Base-by-base conservation (phyloP, 1,140 invertebrate species). In the Potamilus streckersoni region DNA sequence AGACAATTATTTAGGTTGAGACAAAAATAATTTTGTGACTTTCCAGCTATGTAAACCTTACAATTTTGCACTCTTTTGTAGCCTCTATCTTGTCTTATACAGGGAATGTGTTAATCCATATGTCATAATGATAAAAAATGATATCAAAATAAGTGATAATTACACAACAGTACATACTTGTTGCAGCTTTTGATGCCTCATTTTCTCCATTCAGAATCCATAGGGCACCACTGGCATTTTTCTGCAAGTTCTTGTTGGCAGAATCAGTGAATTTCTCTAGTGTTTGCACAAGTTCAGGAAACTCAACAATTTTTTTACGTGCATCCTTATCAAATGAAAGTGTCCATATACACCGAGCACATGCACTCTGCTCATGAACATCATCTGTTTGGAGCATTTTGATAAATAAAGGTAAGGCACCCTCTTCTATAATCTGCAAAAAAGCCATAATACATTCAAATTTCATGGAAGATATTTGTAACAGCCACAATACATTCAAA, bases 161-260 rank as follows among this genome's bases (percentile, higher is more conserved):
- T 38, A 38, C 38, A 11, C 38, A 49, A 49, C 3, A 17, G 38
- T 19, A 80, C 82, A 75, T 76, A 83, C 83, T 78, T 20, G 62
- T 70, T 74, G 80, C 38, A 49, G 38, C 73, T 68, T 77, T 83
- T 58, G 80, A 74, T 49, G 83, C 80, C 74, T 86, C 82, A 70
- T 83, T 84, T 61, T 85, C 85, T 80, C 85, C 86, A 60, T 80
- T 84, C 16, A 87, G 70, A 1, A 87, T 73, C 83, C 85, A 87
- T 55, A 86, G 76, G 14, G 83, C 84, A 55, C 86, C 86, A 31
- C 74, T 81, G n/a, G 76, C 74, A 71, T 84, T 85, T 75, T 82
- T 82, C 57, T 80, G 75, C 13, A 87, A 80, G 6, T 76, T 62
- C 66, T 78, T 80, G 60, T 87, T 80, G 12, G 76, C 80, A 57